Base-by-base conservation (phyloP, 2,888 invertebrate species). In the Cataglyphis rosenhaueri region DNA sequence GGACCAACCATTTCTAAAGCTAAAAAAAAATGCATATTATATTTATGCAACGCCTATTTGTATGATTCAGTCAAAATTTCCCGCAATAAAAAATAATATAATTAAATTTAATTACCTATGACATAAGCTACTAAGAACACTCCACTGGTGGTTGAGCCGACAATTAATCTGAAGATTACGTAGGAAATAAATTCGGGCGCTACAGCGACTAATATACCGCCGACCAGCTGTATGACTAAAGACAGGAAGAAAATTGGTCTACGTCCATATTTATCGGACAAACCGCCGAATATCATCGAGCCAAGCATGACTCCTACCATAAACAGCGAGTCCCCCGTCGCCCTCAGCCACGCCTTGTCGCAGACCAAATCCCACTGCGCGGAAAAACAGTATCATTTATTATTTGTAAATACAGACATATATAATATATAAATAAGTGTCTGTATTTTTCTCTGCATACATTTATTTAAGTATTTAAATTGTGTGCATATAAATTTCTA, bases 51-150 rank as follows among this genome's bases (percentile, higher is more conserved):
- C 4, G 3, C 12, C 4, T 41, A 35, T 15, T 25, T 18, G 1
- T 25, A 15, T 3, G 25, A 71, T 59, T 8, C 4, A 29, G 0
- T 61, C 15, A 12, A 38, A 57, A 55, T 3, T 71, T 25, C 0
- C 18, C 29, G 29, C 29, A 29, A 29, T 29, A 29, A 29, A 29
- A 1, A 29, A 29, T 0, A 1, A 38, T 48, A 71, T 57, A 55
- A 64, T 76, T 9, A 21, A 59, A 68, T 70, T 21, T 9, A 35
- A 94, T 95, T 95, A 96, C 97, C 97, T 88, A 97, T 96, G 68
- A 97, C 97, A 93, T 97, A 97, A 64, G 97, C 97, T 29, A 97
- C 97, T 83, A 97, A 95, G 91, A 97, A 97, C 12, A 97, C 97
- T 1, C 97, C 97, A 8, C 97, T 97, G 10, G 97, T 97, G 12